A percentile compares a stretch with the other conserved stretches of the same genome.
phyloP scores from a whole-genome alignment of 2,113 vertebrate genomes.

The Halichoeres trimaculatus region DNA sequence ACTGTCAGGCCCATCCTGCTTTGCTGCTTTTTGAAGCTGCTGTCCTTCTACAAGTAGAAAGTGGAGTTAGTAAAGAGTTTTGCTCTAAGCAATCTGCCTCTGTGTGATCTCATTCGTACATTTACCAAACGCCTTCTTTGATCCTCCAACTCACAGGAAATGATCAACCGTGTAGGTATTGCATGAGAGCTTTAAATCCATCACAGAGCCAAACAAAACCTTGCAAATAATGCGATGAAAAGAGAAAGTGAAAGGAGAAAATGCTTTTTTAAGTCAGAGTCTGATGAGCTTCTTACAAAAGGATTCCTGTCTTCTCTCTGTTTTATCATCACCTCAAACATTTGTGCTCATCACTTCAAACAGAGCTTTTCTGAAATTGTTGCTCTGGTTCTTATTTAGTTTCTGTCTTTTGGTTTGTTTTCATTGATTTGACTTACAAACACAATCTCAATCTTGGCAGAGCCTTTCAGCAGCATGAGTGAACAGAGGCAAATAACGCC shows the following conservation, averaged over 20 bases:
- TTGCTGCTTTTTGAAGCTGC: no score
- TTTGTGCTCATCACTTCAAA: not conserved
- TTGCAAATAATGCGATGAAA: slow-evolving; percentile 2
- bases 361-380: not conserved
- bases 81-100: slow-evolving; percentile 1
- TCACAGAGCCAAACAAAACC: slow-evolving; percentile 24
- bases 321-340: not conserved
- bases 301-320: not conserved
- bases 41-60: not conserved
- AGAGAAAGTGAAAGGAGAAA: not conserved
- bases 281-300: not conserved
- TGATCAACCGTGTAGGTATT: slow-evolving; percentile 22
- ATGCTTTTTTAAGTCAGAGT: not conserved
- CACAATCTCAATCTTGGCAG: no score
- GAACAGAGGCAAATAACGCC: no score
- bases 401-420: slow-evolving; percentile 16
- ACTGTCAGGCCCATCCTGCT: no score
- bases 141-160: slow-evolving; percentile 24
- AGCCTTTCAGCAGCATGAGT: no score
- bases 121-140: slow-evolving; percentile 13
- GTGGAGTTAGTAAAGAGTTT: slow-evolving; percentile 16
- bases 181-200: slow-evolving; percentile 4
- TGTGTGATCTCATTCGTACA: slow-evolving; percentile 7
- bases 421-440: no score
- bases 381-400: not conserved